A percentile compares a stretch with the other conserved stretches of the same genome.
These are phyloP conservation scores for Siniperca scherzeri DNA, from an alignment of 2,797 vertebrate genomes.

Conservation along the genomic window DNA sequence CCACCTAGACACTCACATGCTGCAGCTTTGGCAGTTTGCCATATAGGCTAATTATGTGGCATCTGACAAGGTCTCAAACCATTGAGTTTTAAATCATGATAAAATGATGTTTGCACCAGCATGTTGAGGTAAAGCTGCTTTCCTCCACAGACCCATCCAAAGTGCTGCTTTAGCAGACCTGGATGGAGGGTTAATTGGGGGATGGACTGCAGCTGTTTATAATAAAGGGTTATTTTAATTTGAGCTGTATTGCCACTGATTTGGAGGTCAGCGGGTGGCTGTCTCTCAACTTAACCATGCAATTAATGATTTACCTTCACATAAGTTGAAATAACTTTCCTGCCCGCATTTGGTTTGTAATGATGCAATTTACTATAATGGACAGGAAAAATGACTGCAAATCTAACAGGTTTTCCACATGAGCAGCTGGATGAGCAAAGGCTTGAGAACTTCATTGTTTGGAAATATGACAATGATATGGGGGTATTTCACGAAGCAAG, in stretches of 20 bases:
- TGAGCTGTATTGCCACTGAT: constrained; percentile 33
- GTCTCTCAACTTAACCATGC: constrained; percentile 47
- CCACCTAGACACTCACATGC: constrained; percentile 30
- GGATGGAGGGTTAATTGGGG: constrained; percentile 53
- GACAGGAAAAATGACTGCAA: constrained; percentile 33
- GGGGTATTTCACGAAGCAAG: constrained; percentile 4
- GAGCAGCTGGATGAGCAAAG: constrained; percentile 43
- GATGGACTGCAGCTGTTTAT: constrained; percentile 55
- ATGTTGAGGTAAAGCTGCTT: constrained; percentile 44
- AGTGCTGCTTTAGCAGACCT: constrained; percentile 65
- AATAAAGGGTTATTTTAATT: constrained; percentile 56
- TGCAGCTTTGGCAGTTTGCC: constrained; percentile 73
- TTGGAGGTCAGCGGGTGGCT: constrained; percentile 54
- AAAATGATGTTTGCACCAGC: constrained; percentile 68
- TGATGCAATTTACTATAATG: constrained; percentile 56
- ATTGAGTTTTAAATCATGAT: constrained; percentile 78
- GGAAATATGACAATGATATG: constrained; percentile 28
- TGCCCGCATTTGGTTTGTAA: constrained; percentile 40
- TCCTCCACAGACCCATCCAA: constrained; percentile 38
- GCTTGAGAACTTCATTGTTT: constrained; percentile 21
- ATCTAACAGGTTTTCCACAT: constrained; percentile 56
- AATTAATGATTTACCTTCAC: constrained; percentile 55
- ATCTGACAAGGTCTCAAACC: constrained; percentile 76
- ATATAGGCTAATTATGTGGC: constrained; percentile 77
- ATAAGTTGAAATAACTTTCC: constrained; percentile 34